Evolutionary conservation across 2,797 vertebrate genomes (phyloP), one percentile per base, ranked within the genome.

Genomic region (Delichon dasypus): DNA sequence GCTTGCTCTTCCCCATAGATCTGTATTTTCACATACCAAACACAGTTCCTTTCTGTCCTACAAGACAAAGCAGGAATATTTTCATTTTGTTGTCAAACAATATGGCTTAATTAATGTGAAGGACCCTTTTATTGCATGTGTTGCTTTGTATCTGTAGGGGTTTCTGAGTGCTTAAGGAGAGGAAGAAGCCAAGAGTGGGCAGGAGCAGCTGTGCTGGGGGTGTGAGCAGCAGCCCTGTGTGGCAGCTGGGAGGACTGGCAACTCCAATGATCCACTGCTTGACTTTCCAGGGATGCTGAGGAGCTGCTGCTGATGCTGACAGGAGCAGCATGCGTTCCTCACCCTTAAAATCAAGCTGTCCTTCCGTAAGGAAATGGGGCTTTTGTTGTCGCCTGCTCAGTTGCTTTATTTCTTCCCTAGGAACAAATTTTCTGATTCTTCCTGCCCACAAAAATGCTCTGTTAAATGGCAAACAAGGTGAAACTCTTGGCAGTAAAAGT

Each of bases 141-240:
- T 54, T 54, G 30, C 30, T 54, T 54, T 30, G 13, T 32, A 21
- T 54, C 30, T 54, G 53, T 30, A 54, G 30, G 32, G 53, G 53
- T 54, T 54, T 32, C 38, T 38, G 53, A 54, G 53, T 54, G 19
- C 30, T 54, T 54, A 18, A 42, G 60, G 40, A 62, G 61, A 65
- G 51, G 58, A 57, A 85, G 58, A 57, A 85, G 34, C 25, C 15
- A 11, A 3, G 57, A 76, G 76, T 88, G 93, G 85, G 42, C 82
- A 83, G 94, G 32, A 61, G 66, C 83, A 90, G 92, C 91, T 94
- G 92, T 90, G 93, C 81, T 89, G 89, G 84, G 89, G 77, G 40
- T 80, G 74, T 14, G 58, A 96, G 89, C 96, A 96, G 93, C 85
- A 70, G 89, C 80, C n/a, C 54, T 48, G 44, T 40, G 47, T 3